A percentile compares a stretch with the other conserved stretches of the same genome.
Conservation (phyloP, 2,113 vertebrate genomes). For the Spheniscus mendiculus region DNA sequence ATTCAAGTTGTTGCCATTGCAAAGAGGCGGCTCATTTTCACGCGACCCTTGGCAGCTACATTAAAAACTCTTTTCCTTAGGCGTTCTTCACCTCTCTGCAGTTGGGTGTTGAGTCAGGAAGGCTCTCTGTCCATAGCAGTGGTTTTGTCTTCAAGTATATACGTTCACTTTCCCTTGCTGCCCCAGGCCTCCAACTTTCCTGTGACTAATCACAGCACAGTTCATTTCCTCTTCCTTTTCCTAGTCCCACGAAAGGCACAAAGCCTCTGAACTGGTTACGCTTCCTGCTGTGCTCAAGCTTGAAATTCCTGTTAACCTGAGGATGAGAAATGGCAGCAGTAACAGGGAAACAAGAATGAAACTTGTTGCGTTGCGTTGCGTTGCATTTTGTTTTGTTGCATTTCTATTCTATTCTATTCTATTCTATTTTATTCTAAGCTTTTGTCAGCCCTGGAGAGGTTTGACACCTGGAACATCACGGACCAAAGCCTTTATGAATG, state of each 20-base stretch:
- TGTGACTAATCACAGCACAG: not conserved
- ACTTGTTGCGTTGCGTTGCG: too few relatives aligned
- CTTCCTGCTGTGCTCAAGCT: not conserved
- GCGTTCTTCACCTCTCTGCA: not conserved
- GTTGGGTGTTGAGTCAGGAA: not conserved
- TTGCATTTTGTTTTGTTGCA: too few relatives aligned
- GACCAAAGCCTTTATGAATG: not conserved
- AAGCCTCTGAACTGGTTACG: not conserved
- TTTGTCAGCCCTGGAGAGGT: not conserved
- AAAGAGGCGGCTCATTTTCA: not conserved
- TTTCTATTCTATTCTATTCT: not conserved
- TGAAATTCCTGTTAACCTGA: not conserved
- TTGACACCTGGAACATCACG: not conserved
- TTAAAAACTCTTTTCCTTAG: not conserved
- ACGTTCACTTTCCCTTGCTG: not conserved
- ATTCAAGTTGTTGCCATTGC: not conserved
- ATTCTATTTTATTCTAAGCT: too few relatives aligned
- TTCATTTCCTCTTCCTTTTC: not conserved
- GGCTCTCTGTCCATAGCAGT: fast-evolving
- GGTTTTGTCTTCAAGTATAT: not conserved
- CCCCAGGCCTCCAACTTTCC: not conserved
- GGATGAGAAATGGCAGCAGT: not conserved
- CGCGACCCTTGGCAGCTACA: not conserved
- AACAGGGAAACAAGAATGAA: fast-evolving
- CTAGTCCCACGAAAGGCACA: not conserved